These are phyloP conservation scores for Drosophila buzzatii DNA, from an alignment of 2,888 invertebrate species.

Conservation along the genomic window DNA sequence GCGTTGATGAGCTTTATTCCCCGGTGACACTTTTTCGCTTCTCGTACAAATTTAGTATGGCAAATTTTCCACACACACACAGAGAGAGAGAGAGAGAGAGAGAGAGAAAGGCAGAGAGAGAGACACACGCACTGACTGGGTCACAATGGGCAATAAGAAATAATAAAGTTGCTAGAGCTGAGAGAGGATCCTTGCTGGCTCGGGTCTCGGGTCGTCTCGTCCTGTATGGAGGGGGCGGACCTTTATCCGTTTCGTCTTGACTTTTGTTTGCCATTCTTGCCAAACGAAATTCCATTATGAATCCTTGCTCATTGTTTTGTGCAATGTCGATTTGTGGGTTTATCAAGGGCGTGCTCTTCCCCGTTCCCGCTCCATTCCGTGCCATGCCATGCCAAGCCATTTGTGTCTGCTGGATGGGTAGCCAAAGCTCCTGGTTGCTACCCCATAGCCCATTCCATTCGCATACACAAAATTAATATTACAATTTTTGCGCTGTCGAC, in stretches of 20 bases:
- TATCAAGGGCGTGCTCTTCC: slow-evolving; percentile 55
- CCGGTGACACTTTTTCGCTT: slow-evolving; percentile 77
- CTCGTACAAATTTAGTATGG: slow-evolving; percentile 74
- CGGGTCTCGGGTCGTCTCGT: background rate
- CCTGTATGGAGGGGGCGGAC: slow-evolving; percentile 2
- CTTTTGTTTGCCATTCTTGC: slow-evolving; percentile 61
- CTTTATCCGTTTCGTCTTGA: slow-evolving; percentile 71
- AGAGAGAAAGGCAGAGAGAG: background rate
- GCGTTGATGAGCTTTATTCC: slow-evolving; percentile 80
- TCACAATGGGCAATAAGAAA: slow-evolving; percentile 56
- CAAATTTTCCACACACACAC: slow-evolving; percentile 49
- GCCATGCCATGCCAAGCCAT: background rate
- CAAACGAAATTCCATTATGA: slow-evolving; percentile 76
- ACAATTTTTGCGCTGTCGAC: slow-evolving; percentile 68
- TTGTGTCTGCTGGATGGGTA: no score
- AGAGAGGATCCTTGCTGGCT: slow-evolving; percentile 6
- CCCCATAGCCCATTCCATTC: slow-evolving; percentile 3
- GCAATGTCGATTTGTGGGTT: slow-evolving; percentile 65
- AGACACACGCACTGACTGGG: background rate
- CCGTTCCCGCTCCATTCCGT: slow-evolving; percentile 8
- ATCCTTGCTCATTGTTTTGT: slow-evolving; percentile 77
- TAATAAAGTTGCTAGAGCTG: slow-evolving; percentile 67
- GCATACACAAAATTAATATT: slow-evolving; percentile 78
- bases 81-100: no score
- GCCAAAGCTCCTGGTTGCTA: background rate